phyloP scores from a whole-genome alignment of 2,113 vertebrate species.

The Columbina picui region DNA sequence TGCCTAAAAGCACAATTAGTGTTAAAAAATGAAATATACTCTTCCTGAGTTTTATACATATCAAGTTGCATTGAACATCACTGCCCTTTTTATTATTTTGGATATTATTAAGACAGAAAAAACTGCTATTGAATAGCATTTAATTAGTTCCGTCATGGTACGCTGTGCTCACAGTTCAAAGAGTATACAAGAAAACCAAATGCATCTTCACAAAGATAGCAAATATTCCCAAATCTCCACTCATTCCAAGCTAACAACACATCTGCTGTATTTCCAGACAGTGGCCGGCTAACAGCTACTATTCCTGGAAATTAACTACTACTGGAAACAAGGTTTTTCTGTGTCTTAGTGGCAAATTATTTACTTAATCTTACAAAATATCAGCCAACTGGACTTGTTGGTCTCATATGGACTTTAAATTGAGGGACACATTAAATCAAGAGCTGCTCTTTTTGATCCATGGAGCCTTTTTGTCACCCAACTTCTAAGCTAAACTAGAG shows the following conservation, averaged over 20 bases:
- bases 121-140: not conserved
- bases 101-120: not conserved
- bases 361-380: not conserved
- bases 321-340: not conserved
- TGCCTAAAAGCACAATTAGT: slow-evolving; percentile 10
- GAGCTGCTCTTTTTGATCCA: not conserved
- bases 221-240: not conserved
- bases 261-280: not conserved
- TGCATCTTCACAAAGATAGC: not conserved
- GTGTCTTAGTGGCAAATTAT: not conserved
- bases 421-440: not conserved
- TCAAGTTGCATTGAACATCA: not conserved
- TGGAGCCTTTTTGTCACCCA: not conserved
- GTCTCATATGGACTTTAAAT: not conserved
- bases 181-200: not conserved
- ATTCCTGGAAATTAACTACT: not conserved
- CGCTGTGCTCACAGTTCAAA: not conserved
- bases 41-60: not conserved
- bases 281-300: not conserved
- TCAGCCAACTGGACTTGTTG: not conserved
- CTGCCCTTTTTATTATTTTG: not conserved
- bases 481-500: not conserved
- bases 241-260: not conserved
- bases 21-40: not conserved
- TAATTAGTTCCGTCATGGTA: not conserved